These are phyloP conservation scores for Motacilla tschutschensis DNA, from an alignment of 2,113 vertebrate species.

Conservation along the genomic window DNA sequence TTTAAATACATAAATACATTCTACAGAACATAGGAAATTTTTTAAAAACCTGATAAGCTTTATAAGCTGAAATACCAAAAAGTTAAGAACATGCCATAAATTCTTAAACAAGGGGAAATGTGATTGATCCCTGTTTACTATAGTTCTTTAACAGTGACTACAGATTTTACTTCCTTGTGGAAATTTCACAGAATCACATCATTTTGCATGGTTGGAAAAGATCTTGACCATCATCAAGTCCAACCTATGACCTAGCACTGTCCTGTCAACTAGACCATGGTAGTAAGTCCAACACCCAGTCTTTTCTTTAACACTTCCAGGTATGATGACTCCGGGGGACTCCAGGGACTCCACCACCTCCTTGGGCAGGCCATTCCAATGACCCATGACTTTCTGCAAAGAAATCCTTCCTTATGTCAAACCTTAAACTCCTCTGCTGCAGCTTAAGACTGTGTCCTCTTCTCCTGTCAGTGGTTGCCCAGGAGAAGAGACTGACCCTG, in stretches of 20 bases:
- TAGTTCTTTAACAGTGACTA: background rate
- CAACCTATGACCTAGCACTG: background rate
- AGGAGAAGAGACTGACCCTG: fast-evolving
- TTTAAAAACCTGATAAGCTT: background rate
- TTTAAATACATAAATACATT: background rate
- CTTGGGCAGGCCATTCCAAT: background rate
- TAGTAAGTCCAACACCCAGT: background rate
- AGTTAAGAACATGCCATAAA: background rate
- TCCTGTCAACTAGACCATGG: background rate
- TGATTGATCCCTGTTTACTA: background rate
- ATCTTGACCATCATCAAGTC: background rate
- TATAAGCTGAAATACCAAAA: background rate
- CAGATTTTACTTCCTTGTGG: background rate
- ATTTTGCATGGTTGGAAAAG: background rate
- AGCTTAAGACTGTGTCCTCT: background rate
- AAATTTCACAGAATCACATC: background rate
- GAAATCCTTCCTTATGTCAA: background rate
- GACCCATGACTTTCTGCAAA: background rate
- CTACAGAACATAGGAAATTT: background rate
- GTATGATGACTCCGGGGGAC: fast-evolving
- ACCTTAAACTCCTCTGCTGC: background rate
- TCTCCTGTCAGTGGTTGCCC: background rate
- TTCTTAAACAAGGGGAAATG: background rate
- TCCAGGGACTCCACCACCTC: background rate
- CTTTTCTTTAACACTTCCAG: background rate